Evolutionary conservation across 2,888 invertebrate species (phyloP), one percentile per base, ranked within the genome.

Genomic region (Melitaea athalia): DNA sequence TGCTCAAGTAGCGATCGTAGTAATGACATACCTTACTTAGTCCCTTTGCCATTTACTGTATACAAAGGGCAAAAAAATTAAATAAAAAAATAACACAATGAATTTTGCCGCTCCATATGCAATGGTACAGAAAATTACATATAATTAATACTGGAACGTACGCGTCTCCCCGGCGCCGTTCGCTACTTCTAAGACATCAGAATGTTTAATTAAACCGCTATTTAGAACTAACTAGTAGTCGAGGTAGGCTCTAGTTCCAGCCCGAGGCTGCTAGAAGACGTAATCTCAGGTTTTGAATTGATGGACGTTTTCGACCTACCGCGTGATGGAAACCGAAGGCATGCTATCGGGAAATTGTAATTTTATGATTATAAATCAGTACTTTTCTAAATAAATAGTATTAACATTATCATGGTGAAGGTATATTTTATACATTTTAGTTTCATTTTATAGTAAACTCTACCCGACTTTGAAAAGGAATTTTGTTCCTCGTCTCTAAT

Each of bases 191-290:
- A 68, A 73, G 70, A 61, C 72, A 77, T 77, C 77, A 75, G 79
- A 81, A 85, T 85, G 82, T 82, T 85, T 86, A 87, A 87, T 87
- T 85, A 85, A 81, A 76, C 73, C 75, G 83, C 81, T 81, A 86
- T 85, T 84, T 84, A 82, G 80, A 80, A 78, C 76, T 81, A 81
- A 81, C 81, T 82, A 77, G 82, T 76, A 79, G 79, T 81, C 64
- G 59, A 64, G 60, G 62, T 64, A 42, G 63, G 59, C 64, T 64
- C 65, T 80, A 81, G 79, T 78, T 73, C 67, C 67, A 67, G 80
- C 81, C 78, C 68, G 67, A 59, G 81, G 85, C 80, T 71, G 74
- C 70, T 74, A 67, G 73, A 67, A 73, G 75, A 75, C 74, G 76
- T 81, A 79, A 83, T 82, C 77, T 79, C 75, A 71, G 77, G 73